These are phyloP conservation scores for Pseudomyrmex concolor DNA, from an alignment of 1,140 invertebrate genomes.

Conservation along the genomic window DNA sequence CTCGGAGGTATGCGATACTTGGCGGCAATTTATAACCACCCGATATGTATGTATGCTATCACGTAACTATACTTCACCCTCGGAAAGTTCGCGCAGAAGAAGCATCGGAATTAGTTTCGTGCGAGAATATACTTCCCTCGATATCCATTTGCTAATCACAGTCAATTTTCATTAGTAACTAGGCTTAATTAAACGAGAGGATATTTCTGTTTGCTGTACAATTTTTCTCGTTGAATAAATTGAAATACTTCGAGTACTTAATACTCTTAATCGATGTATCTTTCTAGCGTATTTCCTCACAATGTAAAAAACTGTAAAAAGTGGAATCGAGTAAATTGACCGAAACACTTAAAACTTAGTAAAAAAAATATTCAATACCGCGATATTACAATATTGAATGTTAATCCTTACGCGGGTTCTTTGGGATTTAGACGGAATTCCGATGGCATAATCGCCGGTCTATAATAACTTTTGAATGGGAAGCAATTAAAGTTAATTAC, in stretches of 20 bases:
- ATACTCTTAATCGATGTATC: background rate
- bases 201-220: no score
- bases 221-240: background rate
- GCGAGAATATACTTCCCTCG: constrained; percentile 24
- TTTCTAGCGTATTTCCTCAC: background rate
- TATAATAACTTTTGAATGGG: constrained; percentile 49
- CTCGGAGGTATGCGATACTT: constrained; percentile 13
- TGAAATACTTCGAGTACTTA: background rate
- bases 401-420: constrained; percentile 8
- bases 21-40: constrained; percentile 39
- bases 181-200: constrained; percentile 22
- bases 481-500: constrained; percentile 56
- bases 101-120: constrained; percentile 46
- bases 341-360: background rate
- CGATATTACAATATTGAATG: background rate
- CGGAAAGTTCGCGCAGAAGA: constrained; percentile 42
- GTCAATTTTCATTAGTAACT: constrained; percentile 65
- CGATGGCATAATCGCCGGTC: constrained; percentile 40
- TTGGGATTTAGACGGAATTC: constrained; percentile 35
- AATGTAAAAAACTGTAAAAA: background rate
- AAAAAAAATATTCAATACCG: constrained; percentile 9
- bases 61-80: constrained; percentile 8
- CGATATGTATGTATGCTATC: constrained; percentile 5
- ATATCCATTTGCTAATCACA: constrained; percentile 65
- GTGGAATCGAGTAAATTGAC: background rate